Evolutionary conservation across 2,113 vertebrate genomes (phyloP), one percentile per base, ranked within the genome.

Genomic region (Glaucomys volans): DNA sequence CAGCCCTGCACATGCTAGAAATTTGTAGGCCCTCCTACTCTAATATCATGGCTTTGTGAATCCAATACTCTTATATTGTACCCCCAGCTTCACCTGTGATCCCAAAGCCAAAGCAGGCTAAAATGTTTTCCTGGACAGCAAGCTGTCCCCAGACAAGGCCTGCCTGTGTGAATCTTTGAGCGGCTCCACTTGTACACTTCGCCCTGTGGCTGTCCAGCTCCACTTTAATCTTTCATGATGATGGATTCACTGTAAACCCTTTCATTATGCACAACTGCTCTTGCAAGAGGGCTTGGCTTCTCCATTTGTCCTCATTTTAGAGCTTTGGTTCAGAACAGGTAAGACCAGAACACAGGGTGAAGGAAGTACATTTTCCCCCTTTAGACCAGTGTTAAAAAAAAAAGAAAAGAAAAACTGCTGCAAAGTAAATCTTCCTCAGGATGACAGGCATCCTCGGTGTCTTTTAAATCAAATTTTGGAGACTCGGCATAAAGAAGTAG

Each of bases 381-480:
- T 74, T 10, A 14, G 28, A 77, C 2, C 12, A 69, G n/a, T 62
- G 88, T 12, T 62, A 37, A 67, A 71, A 69, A 35, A 64, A 86
- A 75, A 44, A 57, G 32, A 28, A 90, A 82, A 24, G 5, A 6
- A 76, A 83, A 84, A 57, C 67, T n/a, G 18, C 40, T 35, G 3
- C 28, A 82, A 91, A 86, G 47, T 75, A 83, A 96, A 89, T 88
- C 85, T 54, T 96, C 17, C n/a, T 57, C 57, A 32, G 74, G 80
- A 86, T 72, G 91, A 57, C 42, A 86, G 71, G 8, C 32, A 50
- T 87, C 89, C 57, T 92, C 5, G 0, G 71, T 42, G 80, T 90
- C 69, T 87, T 94, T 76, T 81, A 96, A 97, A 91, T 93, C 79
- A 91, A 72, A 93, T 91, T 95, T 93, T 88, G 81, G 75, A 92